Conservation (phyloP, 2,113 vertebrate genomes). For the Proteles cristata region DNA sequence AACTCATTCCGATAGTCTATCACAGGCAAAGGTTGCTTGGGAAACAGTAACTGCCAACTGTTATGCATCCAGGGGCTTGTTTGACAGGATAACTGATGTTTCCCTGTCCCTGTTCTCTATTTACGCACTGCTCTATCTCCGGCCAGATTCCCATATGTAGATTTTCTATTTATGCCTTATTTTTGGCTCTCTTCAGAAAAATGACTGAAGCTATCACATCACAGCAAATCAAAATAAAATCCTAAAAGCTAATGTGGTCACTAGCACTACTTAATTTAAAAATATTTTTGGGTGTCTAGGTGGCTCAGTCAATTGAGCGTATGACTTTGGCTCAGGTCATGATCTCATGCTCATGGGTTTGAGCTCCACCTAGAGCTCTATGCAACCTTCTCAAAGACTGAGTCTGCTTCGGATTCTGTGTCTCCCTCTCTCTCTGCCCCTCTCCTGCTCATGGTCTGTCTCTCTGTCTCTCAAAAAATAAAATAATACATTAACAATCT, state of each 20-base stretch:
- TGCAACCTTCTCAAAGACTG: no score
- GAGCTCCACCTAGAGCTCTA: no score
- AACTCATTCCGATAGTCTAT: conserved; percentile 17
- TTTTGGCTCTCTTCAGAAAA: conserved; percentile 55
- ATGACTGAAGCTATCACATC: neutral
- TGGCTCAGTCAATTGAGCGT: no score
- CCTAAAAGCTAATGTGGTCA: neutral
- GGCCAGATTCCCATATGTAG: conserved; percentile 29
- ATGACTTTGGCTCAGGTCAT: no score
- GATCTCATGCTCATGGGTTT: no score
- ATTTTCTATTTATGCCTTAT: conserved; percentile 55
- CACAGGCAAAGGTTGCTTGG: conserved; percentile 63
- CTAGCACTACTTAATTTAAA: conserved; percentile 46
- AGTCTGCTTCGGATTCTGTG: no score
- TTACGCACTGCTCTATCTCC: conserved; percentile 35
- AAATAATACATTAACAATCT: no score
- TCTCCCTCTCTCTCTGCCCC: no score
- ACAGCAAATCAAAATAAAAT: conserved; percentile 58
- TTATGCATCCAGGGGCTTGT: conserved; percentile 44
- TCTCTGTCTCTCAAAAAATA: no score
- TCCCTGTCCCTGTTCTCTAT: neutral
- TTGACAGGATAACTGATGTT: conserved; percentile 53
- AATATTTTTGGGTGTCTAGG: neutral
- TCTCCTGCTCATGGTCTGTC: no score
- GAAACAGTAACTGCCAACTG: conserved; percentile 60